phyloP scores from a whole-genome alignment of 2,113 vertebrate genomes.

The Leptobrachium ailaonicum region DNA sequence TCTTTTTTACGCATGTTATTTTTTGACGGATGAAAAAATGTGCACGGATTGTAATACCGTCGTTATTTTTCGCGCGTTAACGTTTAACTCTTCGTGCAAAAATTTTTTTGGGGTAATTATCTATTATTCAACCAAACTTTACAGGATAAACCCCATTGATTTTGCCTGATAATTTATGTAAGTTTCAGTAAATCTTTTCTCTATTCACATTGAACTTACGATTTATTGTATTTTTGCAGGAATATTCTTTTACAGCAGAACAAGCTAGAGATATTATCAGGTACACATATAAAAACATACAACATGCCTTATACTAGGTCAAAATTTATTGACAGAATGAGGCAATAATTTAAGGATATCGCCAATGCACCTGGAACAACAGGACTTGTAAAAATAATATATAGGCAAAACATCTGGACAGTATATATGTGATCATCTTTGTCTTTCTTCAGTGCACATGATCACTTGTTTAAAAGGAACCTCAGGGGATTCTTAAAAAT shows the following conservation, averaged over 20 bases:
- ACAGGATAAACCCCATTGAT: too few species aligned
- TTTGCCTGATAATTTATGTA: too few species aligned
- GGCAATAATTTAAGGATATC: conserved; percentile 47
- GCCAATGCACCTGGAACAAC: conserved; percentile 45
- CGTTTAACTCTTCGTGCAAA: too few species aligned
- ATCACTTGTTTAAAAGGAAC: conserved; percentile 15
- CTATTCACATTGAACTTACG: too few species aligned
- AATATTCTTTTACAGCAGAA: conserved; percentile 43
- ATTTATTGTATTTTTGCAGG: too few species aligned
- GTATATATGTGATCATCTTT: conserved; percentile 41
- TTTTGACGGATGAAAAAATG: too few species aligned
- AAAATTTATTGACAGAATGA: conserved; percentile 27
- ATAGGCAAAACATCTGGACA: conserved; percentile 37
- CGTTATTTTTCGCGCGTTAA: too few species aligned
- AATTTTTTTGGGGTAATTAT: too few species aligned
- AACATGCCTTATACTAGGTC: conserved; percentile 23
- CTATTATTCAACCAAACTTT: too few species aligned
- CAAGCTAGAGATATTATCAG: not conserved
- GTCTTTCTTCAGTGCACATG: conserved; percentile 31
- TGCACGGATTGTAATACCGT: too few species aligned
- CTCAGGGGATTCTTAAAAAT: conserved; percentile 24
- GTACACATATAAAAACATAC: conserved; percentile 41
- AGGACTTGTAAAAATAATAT: conserved; percentile 37
- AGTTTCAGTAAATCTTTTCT: too few species aligned
- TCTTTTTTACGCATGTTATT: too few species aligned